Evolutionary conservation across 2,113 vertebrate genomes (phyloP).

Genomic region (Onychorhynchus coronatus): DNA sequence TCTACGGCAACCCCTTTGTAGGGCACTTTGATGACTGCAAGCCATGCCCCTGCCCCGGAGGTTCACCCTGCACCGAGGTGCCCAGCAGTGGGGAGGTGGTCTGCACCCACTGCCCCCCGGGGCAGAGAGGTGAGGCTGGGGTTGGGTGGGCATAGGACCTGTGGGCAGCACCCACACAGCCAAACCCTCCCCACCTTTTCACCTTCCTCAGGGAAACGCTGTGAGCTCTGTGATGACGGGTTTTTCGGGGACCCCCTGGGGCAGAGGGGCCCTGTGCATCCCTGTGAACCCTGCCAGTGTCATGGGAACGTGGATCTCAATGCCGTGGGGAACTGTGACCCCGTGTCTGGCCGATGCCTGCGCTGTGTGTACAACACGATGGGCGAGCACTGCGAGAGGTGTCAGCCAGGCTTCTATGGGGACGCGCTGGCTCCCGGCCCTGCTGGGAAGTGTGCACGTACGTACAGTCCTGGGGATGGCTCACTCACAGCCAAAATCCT

Average conservation of each 20-base stretch:
- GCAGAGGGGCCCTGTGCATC: slow-evolving; percentile 59
- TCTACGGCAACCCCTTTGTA: slow-evolving; percentile 83
- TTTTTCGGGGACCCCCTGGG: slow-evolving; percentile 90
- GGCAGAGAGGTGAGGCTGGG: slow-evolving; percentile 84
- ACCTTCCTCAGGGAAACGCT: slow-evolving; percentile 77
- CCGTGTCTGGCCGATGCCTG: slow-evolving; percentile 81
- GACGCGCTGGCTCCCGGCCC: slow-evolving; percentile 65
- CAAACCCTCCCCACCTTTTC: neutral
- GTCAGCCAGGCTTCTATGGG: slow-evolving; percentile 82
- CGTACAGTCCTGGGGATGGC: neutral
- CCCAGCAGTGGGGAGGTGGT: slow-evolving; percentile 79
- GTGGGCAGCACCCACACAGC: rapidly evolving
- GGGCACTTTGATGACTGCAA: slow-evolving; percentile 79
- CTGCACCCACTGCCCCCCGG: slow-evolving; percentile 86
- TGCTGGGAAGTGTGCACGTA: slow-evolving; percentile 78
- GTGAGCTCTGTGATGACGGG: slow-evolving; percentile 89
- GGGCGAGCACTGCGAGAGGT: slow-evolving; percentile 81
- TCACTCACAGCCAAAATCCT: neutral
- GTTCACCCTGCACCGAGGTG: slow-evolving; percentile 76
- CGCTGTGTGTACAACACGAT: slow-evolving; percentile 85
- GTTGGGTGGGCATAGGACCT: rapidly evolving
- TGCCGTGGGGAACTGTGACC: slow-evolving; percentile 85
- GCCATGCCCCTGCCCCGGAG: slow-evolving; percentile 86
- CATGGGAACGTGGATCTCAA: slow-evolving; percentile 86
- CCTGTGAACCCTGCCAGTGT: slow-evolving; percentile 84